Evolutionary conservation across 2,888 invertebrate species (phyloP).

Genomic region (Scaptomyza polygonia): DNA sequence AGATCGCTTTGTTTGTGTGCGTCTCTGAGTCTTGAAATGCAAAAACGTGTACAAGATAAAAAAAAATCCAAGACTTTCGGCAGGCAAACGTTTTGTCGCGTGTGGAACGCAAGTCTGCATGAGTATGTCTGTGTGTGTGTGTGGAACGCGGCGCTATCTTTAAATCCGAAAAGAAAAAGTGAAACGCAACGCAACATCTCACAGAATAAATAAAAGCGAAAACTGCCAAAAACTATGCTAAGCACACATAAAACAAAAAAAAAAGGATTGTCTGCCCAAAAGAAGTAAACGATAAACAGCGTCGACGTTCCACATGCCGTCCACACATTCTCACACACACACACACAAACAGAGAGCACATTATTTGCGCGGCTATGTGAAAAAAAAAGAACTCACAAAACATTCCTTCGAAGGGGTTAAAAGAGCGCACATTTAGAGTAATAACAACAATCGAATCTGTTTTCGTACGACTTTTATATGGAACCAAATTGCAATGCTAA

Average conservation of each 20-base stretch:
- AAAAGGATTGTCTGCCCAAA: constrained; percentile 24
- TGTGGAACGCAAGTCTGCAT: constrained; percentile 62
- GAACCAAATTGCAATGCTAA: constrained; percentile 50
- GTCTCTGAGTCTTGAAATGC: constrained; percentile 51
- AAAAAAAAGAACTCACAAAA: constrained; percentile 52
- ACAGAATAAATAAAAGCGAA: constrained; percentile 52
- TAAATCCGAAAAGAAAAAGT: constrained; percentile 22
- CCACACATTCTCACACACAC: constrained; percentile 63
- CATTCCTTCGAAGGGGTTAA: constrained; percentile 76
- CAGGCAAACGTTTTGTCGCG: constrained; percentile 60
- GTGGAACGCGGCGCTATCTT: constrained; percentile 42
- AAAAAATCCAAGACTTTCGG: constrained; percentile 35
- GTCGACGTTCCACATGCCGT: constrained; percentile 83
- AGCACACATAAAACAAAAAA: constrained; percentile 7
- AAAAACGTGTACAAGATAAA: constrained; percentile 46
- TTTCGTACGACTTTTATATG: constrained; percentile 48
- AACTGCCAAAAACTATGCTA: constrained; percentile 43
- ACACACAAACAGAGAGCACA: constrained; percentile 35
- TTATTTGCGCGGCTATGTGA: constrained; percentile 51
- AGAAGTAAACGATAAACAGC: constrained; percentile 18
- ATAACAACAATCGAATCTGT: constrained; percentile 48
- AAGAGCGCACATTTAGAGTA: constrained; percentile 51
- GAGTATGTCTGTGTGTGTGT: constrained; percentile 31
- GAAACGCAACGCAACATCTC: constrained; percentile 28
- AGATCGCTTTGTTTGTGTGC: constrained; percentile 56